phyloP scores from a whole-genome alignment of 2,888 invertebrate species.

The Tachina lurida region DNA sequence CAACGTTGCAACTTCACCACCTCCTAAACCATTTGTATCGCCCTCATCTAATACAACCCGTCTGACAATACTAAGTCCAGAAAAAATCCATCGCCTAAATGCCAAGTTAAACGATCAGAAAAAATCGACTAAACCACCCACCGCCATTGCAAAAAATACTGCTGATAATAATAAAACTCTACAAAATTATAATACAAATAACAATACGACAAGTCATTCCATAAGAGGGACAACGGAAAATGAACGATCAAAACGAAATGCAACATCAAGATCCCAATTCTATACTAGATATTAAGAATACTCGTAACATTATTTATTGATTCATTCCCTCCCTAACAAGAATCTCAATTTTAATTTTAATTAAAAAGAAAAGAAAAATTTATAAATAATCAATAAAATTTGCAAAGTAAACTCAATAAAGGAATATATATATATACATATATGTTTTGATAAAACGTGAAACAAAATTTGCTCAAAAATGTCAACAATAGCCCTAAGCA shows the following conservation, averaged over 20 bases:
- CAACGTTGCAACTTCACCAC: conserved; percentile 60
- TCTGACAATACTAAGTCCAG: conserved; percentile 81
- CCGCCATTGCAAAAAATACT: conserved; percentile 34
- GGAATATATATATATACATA: no score
- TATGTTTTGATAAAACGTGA: conserved; percentile 1
- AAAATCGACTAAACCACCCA: conserved; percentile 74
- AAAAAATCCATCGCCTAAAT: conserved; percentile 80
- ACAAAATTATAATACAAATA: conserved; percentile 48
- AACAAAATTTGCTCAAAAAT: conserved; percentile 61
- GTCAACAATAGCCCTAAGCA: conserved; percentile 3
- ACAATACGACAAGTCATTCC: conserved; percentile 50
- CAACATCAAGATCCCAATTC: conserved; percentile 76
- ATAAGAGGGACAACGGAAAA: conserved; percentile 73
- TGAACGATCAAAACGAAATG: conserved; percentile 74
- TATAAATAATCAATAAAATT: conserved; percentile 7
- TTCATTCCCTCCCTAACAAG: conserved; percentile 51
- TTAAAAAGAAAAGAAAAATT: background rate
- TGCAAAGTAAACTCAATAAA: background rate
- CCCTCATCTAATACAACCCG: conserved; percentile 74
- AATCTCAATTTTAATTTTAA: conserved; percentile 60
- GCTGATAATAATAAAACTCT: conserved; percentile 40
- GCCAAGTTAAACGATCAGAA: conserved; percentile 80
- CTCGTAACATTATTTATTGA: background rate
- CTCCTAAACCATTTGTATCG: conserved; percentile 39
- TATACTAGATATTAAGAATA: conserved; percentile 75